A percentile compares a stretch with the other conserved stretches of the same genome.
These are phyloP conservation scores for Saguinus midas DNA, from an alignment of 2,113 vertebrate genomes.

Conservation along the genomic window DNA sequence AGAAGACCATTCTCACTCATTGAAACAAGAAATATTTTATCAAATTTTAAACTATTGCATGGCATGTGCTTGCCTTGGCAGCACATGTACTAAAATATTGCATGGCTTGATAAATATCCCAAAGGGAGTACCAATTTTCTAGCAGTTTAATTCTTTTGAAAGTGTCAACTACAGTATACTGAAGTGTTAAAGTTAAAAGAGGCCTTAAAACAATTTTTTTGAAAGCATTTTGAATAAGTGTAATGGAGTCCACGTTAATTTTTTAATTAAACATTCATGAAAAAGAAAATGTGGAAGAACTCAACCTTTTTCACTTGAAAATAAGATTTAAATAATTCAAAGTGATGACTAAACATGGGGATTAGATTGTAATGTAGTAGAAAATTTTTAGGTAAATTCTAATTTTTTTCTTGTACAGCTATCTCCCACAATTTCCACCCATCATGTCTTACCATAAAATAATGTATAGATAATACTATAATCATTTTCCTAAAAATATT, in stretches of 20 bases:
- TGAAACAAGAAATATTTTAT: not conserved
- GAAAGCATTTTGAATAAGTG: not conserved
- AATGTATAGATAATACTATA: not conserved
- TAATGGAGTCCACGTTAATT: not conserved
- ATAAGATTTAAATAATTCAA: not conserved
- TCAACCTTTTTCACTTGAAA: not conserved
- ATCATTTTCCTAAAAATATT: not conserved
- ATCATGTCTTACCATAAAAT: not conserved
- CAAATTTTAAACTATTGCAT: not conserved
- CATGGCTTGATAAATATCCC: not conserved
- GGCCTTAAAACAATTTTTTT: not conserved
- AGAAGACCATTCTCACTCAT: not conserved
- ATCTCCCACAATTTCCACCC: not conserved
- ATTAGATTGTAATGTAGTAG: not conserved
- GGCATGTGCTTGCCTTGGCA: not conserved
- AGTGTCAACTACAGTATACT: not conserved
- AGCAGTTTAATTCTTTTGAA: not conserved
- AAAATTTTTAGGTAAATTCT: not conserved
- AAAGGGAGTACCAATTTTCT: not conserved
- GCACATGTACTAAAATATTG: not conserved
- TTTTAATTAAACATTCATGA: constrained; percentile 7
- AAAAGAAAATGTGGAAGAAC: not conserved
- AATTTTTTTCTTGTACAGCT: not conserved
- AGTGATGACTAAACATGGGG: not conserved
- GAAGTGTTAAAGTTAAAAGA: not conserved